Conservation (phyloP, 1,140 invertebrate species). For the Heliconius hewitsoni region DNA sequence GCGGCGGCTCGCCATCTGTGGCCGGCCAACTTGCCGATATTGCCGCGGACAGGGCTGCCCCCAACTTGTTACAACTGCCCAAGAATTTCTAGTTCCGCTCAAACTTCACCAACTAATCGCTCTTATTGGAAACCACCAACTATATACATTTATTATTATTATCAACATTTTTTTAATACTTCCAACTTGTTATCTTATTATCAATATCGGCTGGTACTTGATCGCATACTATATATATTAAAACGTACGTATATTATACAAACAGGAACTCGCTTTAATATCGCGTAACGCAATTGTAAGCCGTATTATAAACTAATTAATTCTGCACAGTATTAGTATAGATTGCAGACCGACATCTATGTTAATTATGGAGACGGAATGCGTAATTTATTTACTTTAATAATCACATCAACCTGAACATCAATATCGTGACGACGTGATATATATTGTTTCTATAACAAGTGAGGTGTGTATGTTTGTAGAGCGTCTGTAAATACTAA, state of each 20-base stretch:
- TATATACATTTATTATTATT: no score
- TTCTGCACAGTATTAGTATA: constrained; percentile 51
- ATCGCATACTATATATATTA: neutral
- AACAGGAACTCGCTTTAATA: neutral
- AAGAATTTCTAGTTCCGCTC: constrained; percentile 63
- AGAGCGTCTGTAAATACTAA: neutral
- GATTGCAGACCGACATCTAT: constrained; percentile 36
- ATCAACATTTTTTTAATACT: neutral
- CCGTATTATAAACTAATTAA: constrained; percentile 49
- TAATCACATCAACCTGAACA: constrained; percentile 19
- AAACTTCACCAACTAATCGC: constrained; percentile 70
- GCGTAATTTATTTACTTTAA: constrained; percentile 27
- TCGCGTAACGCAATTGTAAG: constrained; percentile 1
- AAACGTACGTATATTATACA: constrained; percentile 1
- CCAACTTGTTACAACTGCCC: constrained; percentile 75
- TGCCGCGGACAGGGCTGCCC: constrained; percentile 60
- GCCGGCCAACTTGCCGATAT: constrained; percentile 71
- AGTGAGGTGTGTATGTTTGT: neutral
- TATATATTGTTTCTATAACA: neutral
- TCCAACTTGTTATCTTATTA: neutral
- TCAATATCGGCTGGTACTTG: neutral
- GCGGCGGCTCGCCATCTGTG: constrained; percentile 67
- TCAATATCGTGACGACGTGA: constrained; percentile 12
- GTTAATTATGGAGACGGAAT: constrained; percentile 41
- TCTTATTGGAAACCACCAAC: constrained; percentile 38